Evolutionary conservation across 2,888 invertebrate species (phyloP).

Genomic region (Metacarcinus magister): DNA sequence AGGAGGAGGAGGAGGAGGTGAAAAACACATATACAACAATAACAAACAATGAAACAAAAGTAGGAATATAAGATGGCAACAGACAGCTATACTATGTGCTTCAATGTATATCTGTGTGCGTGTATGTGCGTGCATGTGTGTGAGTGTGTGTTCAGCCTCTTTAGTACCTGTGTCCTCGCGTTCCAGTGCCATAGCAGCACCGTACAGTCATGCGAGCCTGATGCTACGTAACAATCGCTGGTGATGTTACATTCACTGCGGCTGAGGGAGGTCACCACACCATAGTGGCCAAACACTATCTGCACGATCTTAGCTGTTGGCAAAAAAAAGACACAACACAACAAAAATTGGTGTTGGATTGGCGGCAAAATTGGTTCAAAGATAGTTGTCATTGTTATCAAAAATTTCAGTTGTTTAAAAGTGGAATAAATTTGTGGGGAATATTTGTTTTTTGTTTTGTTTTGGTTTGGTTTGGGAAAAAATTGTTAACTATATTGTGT

Average conservation of each 20-base stretch:
- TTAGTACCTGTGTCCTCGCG: slow-evolving; percentile 91
- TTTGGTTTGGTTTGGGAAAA: background rate
- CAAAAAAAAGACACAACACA: slow-evolving; percentile 28
- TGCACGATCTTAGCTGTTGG: slow-evolving; percentile 96
- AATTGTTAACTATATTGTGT: too few species aligned
- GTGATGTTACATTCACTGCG: slow-evolving; percentile 99
- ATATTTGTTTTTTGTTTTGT: too few species aligned
- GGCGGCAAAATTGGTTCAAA: background rate
- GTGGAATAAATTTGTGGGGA: too few species aligned
- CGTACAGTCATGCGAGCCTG: slow-evolving; percentile 99
- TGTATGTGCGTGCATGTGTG: background rate
- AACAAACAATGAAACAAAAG: too few species aligned
- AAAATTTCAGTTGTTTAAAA: too few species aligned
- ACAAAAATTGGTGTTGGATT: background rate
- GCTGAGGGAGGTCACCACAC: slow-evolving; percentile 98
- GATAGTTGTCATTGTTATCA: background rate
- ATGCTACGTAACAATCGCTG: slow-evolving; percentile 99
- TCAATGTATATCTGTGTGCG: background rate
- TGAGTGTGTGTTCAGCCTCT: background rate
- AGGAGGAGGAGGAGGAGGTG: too few species aligned
- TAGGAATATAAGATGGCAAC: too few species aligned
- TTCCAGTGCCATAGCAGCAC: slow-evolving; percentile 99
- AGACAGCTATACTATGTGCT: too few species aligned
- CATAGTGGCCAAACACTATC: slow-evolving; percentile 99
- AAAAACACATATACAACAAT: too few species aligned